Evolutionary conservation across 2,113 vertebrate genomes (phyloP), one percentile per base, ranked within the genome.

Genomic region (Stercorarius parasiticus): DNA sequence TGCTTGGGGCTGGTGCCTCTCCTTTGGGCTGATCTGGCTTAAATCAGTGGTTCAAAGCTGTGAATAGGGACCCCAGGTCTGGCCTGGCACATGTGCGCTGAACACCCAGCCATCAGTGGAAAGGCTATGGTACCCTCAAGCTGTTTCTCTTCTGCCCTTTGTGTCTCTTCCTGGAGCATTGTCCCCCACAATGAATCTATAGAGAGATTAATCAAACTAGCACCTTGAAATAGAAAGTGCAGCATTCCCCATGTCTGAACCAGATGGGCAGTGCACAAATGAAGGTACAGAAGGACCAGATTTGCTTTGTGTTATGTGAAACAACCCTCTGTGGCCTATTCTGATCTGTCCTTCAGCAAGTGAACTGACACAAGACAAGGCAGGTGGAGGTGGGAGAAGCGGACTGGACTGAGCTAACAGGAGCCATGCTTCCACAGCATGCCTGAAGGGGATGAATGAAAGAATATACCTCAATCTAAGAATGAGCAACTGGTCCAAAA

Each of bases 361-460:
- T 30, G 45, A 81, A 74, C 20, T 42, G 73, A 79, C 77, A 94
- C 42, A 69, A 91, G 87, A 69, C 49, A 62, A 56, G 50, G 89
- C 94, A 92, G 64, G 42, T 21, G 40, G 65, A 83, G 26, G 14
- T 86, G 71, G 43, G 38, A 15, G 62, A 96, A 90, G 49, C 79
- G 53, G 50, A 73, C 40, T 58, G n/a, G 76, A 77, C 73, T 80
- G 40, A 88, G 66, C 64, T 95, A 94, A 95, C 69, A 52, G 81
- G 80, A 96, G 76, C 47, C 1, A 4, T 86, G 82, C 80, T 96
- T 94, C 83, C 32, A 83, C 62, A 94, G 40, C 53, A 50, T 25
- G 43, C 59, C 80, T 93, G 78, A 88, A 88, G 65, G 32, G 27
- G 86, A 83, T 6, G 30, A 95, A 95, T 73, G 71, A 97, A 97